Conservation (phyloP, 2,797 vertebrate genomes). For the Erpetoichthys calabaricus region DNA sequence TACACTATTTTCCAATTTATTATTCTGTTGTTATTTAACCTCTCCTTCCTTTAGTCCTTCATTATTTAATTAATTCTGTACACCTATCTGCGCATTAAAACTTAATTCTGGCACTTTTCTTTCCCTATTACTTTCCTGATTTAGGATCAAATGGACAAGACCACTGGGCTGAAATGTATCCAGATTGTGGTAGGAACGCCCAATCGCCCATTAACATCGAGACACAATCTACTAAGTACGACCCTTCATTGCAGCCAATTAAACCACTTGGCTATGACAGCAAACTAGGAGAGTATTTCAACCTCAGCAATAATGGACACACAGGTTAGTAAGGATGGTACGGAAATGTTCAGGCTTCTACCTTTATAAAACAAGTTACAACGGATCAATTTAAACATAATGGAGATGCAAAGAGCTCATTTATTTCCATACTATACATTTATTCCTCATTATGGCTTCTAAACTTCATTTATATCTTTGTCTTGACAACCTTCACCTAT, state of each 20-base stretch:
- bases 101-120: no score
- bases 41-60: no score
- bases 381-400: no score
- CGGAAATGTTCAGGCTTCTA: no score
- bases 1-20: no score
- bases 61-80: no score
- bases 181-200: slow-evolving; percentile 54
- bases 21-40: no score
- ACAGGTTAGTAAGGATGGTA: slow-evolving; percentile 52
- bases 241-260: slow-evolving; percentile 46
- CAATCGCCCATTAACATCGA: slow-evolving; percentile 74
- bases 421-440: no score
- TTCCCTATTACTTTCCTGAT: background rate
- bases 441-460: no score
- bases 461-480: background rate
- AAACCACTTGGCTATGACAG: slow-evolving; percentile 52
- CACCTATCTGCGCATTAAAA: no score
- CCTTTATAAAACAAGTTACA: no score
- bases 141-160: slow-evolving; percentile 67
- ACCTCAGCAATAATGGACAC: slow-evolving; percentile 70
- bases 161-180: slow-evolving; percentile 58
- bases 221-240: slow-evolving; percentile 38
- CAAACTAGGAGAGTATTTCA: slow-evolving; percentile 37
- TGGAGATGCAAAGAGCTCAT: no score
- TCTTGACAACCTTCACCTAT: background rate